Evolutionary conservation across 1,140 invertebrate genomes (phyloP).

Genomic region (Platyscapa corneri): DNA sequence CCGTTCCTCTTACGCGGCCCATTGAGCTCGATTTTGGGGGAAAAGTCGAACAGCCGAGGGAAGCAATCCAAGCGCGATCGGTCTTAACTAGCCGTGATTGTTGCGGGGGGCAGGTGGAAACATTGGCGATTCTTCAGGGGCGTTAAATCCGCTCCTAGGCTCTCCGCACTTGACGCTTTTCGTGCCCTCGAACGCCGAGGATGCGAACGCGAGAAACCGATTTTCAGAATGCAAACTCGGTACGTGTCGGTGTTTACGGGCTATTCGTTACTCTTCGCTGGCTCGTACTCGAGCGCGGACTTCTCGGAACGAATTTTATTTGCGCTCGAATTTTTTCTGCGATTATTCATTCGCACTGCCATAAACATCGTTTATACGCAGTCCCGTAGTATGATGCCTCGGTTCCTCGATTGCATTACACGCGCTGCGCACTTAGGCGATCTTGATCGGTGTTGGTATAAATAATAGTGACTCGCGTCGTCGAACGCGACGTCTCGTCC

Average conservation of each 20-base stretch:
- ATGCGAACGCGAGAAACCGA: conserved; percentile 12
- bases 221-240: conserved; percentile 16
- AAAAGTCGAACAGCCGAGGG: conserved; percentile 44
- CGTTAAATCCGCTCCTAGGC: neutral
- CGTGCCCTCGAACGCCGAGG: neutral
- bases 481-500: neutral
- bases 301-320: conserved; percentile 11
- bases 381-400: neutral
- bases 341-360: neutral
- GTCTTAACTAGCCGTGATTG: conserved; percentile 46
- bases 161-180: neutral
- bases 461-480: neutral
- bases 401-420: neutral
- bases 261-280: neutral
- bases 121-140: too few relatives aligned
- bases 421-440: neutral
- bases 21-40: neutral
- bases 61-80: conserved; percentile 36
- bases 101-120: conserved; percentile 49
- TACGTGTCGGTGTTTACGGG: neutral
- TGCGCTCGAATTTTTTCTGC: neutral
- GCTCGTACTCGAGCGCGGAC: neutral
- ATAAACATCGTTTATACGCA: neutral
- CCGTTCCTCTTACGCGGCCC: conserved; percentile 14
- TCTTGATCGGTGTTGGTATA: conserved; percentile 22